These are phyloP conservation scores for Planococcus citri DNA, from an alignment of 1,140 invertebrate genomes.

Conservation along the genomic window DNA sequence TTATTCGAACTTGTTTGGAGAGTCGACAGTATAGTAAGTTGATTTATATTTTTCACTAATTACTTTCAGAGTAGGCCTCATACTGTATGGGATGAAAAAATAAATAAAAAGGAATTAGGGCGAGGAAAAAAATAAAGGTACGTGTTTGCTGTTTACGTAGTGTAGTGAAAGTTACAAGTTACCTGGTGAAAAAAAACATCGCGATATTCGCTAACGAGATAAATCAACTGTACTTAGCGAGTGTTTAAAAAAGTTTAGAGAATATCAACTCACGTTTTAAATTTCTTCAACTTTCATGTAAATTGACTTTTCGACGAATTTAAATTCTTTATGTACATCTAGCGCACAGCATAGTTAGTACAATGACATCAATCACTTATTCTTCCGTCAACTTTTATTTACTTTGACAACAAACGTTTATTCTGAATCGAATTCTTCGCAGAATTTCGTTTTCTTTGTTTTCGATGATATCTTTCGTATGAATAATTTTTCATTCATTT, in stretches of 20 bases:
- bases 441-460: background rate
- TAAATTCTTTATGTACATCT: background rate
- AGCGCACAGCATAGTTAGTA: background rate
- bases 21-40: background rate
- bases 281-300: too few relatives aligned
- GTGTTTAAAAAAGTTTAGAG: background rate
- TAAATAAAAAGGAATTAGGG: too few relatives aligned
- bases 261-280: too few relatives aligned
- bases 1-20: too few relatives aligned
- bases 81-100: background rate
- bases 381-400: background rate
- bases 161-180: background rate
- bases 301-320: background rate
- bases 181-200: background rate
- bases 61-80: background rate
- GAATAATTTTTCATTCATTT: too few relatives aligned
- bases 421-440: background rate
- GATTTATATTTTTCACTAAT: background rate
- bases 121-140: too few relatives aligned
- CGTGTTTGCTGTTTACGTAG: too few relatives aligned
- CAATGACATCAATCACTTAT: background rate
- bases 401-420: background rate
- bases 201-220: background rate
- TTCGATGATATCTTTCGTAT: too few relatives aligned
- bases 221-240: background rate